phyloP scores from a whole-genome alignment of 2,888 invertebrate genomes.

The Aethes cnicana region DNA sequence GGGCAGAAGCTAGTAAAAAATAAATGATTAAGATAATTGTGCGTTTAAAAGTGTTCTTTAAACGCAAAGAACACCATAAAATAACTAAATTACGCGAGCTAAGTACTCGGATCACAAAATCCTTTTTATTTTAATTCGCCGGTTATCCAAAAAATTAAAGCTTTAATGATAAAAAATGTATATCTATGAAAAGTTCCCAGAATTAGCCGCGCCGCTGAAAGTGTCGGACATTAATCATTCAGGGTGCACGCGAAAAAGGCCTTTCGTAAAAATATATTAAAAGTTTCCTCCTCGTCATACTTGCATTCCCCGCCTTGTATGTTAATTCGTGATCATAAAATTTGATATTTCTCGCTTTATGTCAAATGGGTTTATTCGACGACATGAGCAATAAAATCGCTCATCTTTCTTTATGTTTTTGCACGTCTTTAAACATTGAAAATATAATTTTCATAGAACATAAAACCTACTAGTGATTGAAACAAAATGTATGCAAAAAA shows the following conservation, averaged over 20 bases:
- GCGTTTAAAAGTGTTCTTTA: too few species aligned
- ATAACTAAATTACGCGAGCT: too few species aligned
- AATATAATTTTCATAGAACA: not conserved
- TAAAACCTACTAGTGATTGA: too few species aligned
- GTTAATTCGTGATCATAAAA: conserved; percentile 69
- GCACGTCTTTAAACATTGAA: not conserved
- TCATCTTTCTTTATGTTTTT: not conserved
- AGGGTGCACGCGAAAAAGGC: conserved; percentile 63
- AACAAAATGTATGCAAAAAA: too few species aligned
- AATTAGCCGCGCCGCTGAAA: conserved; percentile 62
- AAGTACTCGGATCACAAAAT: conserved; percentile 10
- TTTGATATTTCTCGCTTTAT: conserved; percentile 57
- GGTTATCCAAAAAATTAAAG: conserved; percentile 40
- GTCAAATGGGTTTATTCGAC: conserved; percentile 48
- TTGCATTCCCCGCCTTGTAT: conserved; percentile 64
- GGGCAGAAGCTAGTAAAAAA: too few species aligned
- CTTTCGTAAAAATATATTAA: conserved; percentile 76
- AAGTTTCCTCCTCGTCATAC: conserved; percentile 66
- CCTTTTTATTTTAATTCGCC: conserved; percentile 10
- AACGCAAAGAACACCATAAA: not conserved
- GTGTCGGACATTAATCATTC: conserved; percentile 74
- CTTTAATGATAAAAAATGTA: conserved; percentile 58
- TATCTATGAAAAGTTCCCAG: conserved; percentile 48
- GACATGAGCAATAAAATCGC: conserved; percentile 22
- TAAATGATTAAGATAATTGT: too few species aligned